These are phyloP conservation scores for Drosophila diplacantha DNA, from an alignment of 2,888 invertebrate species.

Conservation along the genomic window DNA sequence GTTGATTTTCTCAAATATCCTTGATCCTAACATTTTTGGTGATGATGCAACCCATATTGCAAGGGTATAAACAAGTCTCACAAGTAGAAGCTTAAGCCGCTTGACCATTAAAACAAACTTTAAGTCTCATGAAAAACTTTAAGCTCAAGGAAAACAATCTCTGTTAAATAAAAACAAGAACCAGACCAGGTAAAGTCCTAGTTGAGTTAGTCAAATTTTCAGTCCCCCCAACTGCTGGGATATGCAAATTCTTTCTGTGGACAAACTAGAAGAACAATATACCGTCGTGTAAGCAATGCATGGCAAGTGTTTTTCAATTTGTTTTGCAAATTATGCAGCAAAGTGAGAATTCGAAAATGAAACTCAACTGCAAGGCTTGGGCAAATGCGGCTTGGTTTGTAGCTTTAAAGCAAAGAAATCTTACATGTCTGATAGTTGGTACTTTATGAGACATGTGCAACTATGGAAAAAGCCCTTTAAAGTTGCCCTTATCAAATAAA, in stretches of 20 bases:
- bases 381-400: not conserved
- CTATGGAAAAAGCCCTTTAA: not conserved
- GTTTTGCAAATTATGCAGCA: constrained; percentile 45
- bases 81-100: not conserved
- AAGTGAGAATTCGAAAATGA: constrained; percentile 12
- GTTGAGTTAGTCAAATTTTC: constrained; percentile 25
- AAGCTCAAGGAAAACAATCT: constrained; percentile 11
- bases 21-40: too few species aligned
- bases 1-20: too few species aligned
- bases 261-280: constrained; percentile 21
- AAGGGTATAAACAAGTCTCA: too few species aligned
- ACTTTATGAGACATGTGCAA: not conserved
- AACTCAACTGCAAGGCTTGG: constrained; percentile 1
- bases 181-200: constrained; percentile 2
- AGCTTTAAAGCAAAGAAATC: not conserved
- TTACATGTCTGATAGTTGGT: not conserved
- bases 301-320: constrained; percentile 46
- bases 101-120: not conserved
- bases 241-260: constrained; percentile 37
- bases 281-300: constrained; percentile 16
- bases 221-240: constrained; percentile 14
- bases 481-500: constrained; percentile 6
- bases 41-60: too few species aligned
- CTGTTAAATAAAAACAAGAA: not conserved
- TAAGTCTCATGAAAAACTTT: constrained; percentile 13